A percentile compares a stretch with the other conserved stretches of the same genome.
Evolutionary conservation across 2,113 vertebrate genomes (phyloP).

Genomic region (Paraplagusia blochii): DNA sequence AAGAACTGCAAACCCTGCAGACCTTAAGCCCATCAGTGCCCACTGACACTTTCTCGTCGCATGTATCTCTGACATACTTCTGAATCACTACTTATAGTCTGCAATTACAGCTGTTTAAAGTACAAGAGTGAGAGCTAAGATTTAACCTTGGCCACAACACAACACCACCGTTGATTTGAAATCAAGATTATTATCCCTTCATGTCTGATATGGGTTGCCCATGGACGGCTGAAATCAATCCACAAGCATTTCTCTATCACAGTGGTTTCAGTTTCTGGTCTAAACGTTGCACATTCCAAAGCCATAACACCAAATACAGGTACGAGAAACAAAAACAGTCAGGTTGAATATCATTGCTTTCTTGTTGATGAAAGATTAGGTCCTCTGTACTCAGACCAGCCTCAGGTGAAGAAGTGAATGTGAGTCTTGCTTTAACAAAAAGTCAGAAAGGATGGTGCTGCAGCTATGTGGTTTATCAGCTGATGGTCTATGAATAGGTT

Average conservation of each 20-base stretch:
- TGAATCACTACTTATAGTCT: no score
- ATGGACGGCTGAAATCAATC: constrained; percentile 41
- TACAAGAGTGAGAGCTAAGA: not conserved
- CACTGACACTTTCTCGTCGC: no score
- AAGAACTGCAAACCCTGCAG: no score
- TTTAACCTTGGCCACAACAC: not conserved
- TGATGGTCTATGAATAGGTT: constrained; percentile 21
- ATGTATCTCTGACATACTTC: no score
- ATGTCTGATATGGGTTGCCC: constrained; percentile 29
- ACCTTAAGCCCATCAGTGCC: no score
- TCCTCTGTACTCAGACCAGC: constrained; percentile 11
- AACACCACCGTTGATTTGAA: not conserved
- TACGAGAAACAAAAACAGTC: constrained; percentile 1
- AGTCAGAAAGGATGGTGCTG: not conserved
- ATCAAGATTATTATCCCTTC: constrained; percentile 3
- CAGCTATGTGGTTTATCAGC: constrained; percentile 6
- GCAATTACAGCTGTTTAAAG: not conserved
- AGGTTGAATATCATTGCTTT: constrained; percentile 9
- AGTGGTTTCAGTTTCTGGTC: constrained; percentile 42
- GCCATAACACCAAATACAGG: constrained; percentile 31
- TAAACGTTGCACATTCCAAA: constrained; percentile 42
- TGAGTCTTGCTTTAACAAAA: constrained; percentile 29
- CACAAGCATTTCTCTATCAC: constrained; percentile 16
- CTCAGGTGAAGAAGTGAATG: constrained; percentile 32
- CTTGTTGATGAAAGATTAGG: not conserved